Evolutionary conservation across 92 coral and sea anemone genomes (phyloP).

Genomic region (Phymanthus crucifer): DNA sequence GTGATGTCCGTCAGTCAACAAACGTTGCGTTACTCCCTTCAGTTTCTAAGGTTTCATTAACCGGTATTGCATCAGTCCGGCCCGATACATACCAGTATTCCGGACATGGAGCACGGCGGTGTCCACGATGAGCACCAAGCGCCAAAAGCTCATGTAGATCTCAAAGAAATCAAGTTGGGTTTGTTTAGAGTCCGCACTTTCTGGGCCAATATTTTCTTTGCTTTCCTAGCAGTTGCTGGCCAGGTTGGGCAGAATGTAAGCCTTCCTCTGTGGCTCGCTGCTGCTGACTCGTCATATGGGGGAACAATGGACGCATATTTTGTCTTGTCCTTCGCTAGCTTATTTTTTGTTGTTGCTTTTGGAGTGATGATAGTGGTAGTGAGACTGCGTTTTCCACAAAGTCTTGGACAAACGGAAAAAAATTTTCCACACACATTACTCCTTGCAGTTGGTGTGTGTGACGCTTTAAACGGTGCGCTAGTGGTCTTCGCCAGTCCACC

Average conservation of each 20-base stretch:
- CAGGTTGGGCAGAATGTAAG: slow-evolving; percentile 70
- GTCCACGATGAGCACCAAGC: not conserved
- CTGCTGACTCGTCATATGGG: slow-evolving; percentile 35
- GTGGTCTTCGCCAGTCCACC: slow-evolving; percentile 81
- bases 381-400: slow-evolving; percentile 40
- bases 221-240: slow-evolving; percentile 59
- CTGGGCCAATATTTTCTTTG: slow-evolving; percentile 66
- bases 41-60: not conserved
- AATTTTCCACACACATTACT: slow-evolving; percentile 60
- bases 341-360: slow-evolving; percentile 69
- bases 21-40: not conserved
- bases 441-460: slow-evolving; percentile 70
- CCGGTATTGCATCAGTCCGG: not conserved
- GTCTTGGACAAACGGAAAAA: slow-evolving; percentile 68
- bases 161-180: slow-evolving; percentile 50
- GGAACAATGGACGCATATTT: slow-evolving; percentile 69
- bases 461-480: slow-evolving; percentile 69
- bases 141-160: slow-evolving; percentile 3
- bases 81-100: not conserved
- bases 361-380: slow-evolving; percentile 48
- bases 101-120: not conserved
- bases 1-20: too few species aligned
- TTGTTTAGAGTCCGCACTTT: slow-evolving; percentile 36
- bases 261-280: slow-evolving; percentile 84
- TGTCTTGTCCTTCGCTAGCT: slow-evolving; percentile 65